Evolutionary conservation across 2,113 vertebrate genomes (phyloP).

Genomic region (Asarcornis scutulata): DNA sequence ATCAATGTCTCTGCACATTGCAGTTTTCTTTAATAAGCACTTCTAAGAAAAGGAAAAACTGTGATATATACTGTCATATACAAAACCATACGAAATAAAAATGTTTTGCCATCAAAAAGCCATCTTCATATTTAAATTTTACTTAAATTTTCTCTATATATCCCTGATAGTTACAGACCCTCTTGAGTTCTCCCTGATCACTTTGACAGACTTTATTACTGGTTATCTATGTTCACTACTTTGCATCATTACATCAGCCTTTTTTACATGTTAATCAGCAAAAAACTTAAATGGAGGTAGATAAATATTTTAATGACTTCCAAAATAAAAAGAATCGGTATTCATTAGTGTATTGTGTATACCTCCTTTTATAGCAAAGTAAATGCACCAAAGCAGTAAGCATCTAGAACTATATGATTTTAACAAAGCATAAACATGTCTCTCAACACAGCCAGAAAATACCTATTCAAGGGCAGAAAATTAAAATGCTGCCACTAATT

Average conservation of each 20-base stretch:
- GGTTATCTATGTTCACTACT: neutral
- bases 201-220: neutral
- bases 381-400: neutral
- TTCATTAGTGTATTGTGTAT: neutral
- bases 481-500: neutral
- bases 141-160: neutral
- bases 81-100: neutral
- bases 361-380: neutral
- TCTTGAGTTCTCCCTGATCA: neutral
- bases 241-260: neutral
- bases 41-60: neutral
- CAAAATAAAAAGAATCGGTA: neutral
- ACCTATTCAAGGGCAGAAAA: neutral
- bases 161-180: neutral
- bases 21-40: neutral
- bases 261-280: neutral
- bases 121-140: neutral
- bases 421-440: neutral
- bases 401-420: neutral
- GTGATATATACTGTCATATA: neutral
- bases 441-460: neutral
- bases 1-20: neutral
- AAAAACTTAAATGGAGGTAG: neutral
- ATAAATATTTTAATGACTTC: neutral
- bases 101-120: neutral